Base-by-base conservation (phyloP, 2,797 vertebrate genomes). In the Anisognathus igniventris region DNA sequence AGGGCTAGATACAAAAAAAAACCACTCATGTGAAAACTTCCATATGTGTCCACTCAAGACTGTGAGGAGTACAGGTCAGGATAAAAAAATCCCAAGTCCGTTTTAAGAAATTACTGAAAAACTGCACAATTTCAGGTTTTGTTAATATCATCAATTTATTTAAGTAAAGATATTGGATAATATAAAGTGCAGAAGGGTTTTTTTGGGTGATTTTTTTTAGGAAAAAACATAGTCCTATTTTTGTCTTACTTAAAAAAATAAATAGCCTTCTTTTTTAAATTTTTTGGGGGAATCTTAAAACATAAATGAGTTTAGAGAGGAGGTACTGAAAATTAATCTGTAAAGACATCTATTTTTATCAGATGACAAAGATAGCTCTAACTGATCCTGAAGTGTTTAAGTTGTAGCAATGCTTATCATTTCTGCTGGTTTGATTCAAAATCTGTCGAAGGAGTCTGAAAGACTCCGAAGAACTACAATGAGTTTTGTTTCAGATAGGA, bases 121-220 rank as follows among this genome's bases (percentile, higher is more conserved):
- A 22, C 5, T 7, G 9, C 14, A 45, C 1, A 28, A 18, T 42
- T 76, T 68, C 61, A 44, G 12, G 3, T 45, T 72, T 65, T 71
- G 25, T 60, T 53, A 28, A 23, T 47, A 71, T 13, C 40, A 39
- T 28, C 18, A 28, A 7, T 10, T 27, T 83, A 4, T 40, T 77
- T 25, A 45, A 90, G 30, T 14, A 12, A 84, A n/a, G 37, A 27
- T 10, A 25, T 62, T 51, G 5, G 13, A 12, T 39, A 82, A 42
- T 20, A 14, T 48, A 18, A 79, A 57, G 6, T 40, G 12, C 1
- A 39, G 40, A 86, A 72, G 1, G 5, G 5, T 37, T 18, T 42
- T 7, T 18, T 61, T n/a, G 5, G 0, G 3, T 0, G 0, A 0
- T 1, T n/a, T 73, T 73, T 73, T 68, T 35, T 37, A n/a, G 13